phyloP scores from a whole-genome alignment of 2,797 vertebrate genomes.

The Hafferia zeledoni region DNA sequence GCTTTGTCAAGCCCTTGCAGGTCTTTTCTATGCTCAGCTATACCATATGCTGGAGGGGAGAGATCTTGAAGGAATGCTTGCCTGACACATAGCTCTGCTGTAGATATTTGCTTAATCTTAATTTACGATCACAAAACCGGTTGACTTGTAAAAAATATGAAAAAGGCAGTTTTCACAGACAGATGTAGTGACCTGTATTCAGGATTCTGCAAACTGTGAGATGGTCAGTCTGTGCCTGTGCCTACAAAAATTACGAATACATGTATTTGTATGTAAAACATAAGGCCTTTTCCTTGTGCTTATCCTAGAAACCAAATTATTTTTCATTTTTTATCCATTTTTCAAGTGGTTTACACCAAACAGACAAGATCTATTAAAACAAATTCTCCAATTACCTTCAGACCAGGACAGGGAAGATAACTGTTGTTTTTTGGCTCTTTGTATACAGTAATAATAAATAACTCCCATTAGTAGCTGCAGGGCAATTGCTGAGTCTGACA shows the following conservation, averaged over 20 bases:
- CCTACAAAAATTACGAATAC: neutral
- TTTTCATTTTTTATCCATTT: neutral
- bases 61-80: neutral
- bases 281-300: neutral
- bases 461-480: neutral
- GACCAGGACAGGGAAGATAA: neutral
- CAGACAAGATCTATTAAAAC: neutral
- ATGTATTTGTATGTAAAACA: neutral
- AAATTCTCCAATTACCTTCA: neutral
- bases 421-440: constrained; percentile 8
- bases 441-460: neutral
- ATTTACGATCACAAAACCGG: neutral
- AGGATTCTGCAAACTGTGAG: neutral
- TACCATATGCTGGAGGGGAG: neutral
- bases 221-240: neutral
- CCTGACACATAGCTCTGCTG: neutral
- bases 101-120: neutral
- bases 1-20: neutral
- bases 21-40: neutral
- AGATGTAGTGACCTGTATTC: neutral
- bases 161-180: neutral
- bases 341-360: neutral
- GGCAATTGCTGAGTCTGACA: constrained; percentile 10
- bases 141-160: neutral
- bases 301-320: neutral